phyloP scores from a whole-genome alignment of 2,797 vertebrate genomes.

The Sciurus vulgaris region DNA sequence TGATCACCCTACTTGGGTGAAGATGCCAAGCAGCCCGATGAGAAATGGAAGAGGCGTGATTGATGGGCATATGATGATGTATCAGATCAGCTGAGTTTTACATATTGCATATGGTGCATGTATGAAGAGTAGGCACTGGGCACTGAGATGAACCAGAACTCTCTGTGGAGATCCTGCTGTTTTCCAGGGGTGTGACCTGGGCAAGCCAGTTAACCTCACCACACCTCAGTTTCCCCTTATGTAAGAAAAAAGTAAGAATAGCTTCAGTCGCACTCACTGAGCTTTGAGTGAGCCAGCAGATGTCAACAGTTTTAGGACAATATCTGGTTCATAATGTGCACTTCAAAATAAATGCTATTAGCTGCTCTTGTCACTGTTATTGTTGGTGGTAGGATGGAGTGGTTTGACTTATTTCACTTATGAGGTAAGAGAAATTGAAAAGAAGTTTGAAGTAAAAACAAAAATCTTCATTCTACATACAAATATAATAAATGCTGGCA shows the following conservation, averaged over 20 bases:
- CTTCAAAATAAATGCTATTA: constrained; percentile 23
- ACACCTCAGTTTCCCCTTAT: not conserved
- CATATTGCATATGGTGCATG: not conserved
- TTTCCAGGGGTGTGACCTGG: not conserved
- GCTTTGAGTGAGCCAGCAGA: not conserved
- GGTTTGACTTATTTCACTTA: not conserved
- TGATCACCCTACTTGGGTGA: not conserved
- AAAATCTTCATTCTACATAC: not conserved
- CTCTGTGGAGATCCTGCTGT: not conserved
- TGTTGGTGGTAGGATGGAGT: constrained; percentile 1
- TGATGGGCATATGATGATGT: not conserved
- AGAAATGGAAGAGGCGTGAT: not conserved
- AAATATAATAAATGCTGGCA: not conserved
- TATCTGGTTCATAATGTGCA: not conserved
- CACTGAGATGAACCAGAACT: not conserved
- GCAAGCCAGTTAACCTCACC: not conserved
- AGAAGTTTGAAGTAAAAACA: constrained; percentile 3
- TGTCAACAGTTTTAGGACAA: not conserved
- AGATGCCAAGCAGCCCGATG: not conserved
- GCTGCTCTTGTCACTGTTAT: not conserved
- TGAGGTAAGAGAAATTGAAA: not conserved
- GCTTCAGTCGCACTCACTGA: not conserved
- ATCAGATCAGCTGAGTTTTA: not conserved
- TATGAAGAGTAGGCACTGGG: not conserved
- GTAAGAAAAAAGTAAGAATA: not conserved